These are phyloP conservation scores for Pseudotriccus pelzelni DNA, from an alignment of 2,797 vertebrate species.

Conservation along the genomic window DNA sequence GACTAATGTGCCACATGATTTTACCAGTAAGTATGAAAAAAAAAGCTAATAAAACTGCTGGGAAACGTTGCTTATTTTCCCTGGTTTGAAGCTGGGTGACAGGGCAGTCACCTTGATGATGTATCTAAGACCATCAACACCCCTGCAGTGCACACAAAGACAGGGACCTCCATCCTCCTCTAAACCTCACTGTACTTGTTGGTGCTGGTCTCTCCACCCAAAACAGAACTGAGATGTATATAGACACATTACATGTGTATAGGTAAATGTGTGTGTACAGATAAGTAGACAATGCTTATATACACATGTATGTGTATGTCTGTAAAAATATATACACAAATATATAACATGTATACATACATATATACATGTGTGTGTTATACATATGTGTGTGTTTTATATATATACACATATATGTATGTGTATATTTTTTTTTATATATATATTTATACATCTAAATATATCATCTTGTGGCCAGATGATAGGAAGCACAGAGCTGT, in stretches of 20 bases:
- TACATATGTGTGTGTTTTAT: no score
- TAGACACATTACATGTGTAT: neutral
- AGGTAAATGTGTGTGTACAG: no score
- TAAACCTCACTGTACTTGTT: no score
- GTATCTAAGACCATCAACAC: neutral
- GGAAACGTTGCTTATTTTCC: neutral
- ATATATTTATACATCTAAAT: neutral
- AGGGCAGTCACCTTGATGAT: neutral
- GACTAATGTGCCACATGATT: neutral
- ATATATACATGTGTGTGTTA: neutral
- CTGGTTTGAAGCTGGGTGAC: neutral
- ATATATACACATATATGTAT: neutral
- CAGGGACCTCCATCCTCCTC: neutral
- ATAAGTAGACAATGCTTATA: neutral
- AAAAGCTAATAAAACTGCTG: neutral
- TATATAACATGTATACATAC: neutral
- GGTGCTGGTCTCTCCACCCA: neutral
- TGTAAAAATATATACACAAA: neutral
- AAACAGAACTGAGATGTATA: neutral
- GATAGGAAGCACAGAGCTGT: neutral
- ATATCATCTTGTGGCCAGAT: neutral
- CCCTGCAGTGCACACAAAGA: neutral
- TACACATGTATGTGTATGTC: neutral
- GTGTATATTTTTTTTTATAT: neutral
- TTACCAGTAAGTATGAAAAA: neutral